Conservation (phyloP, 2,797 vertebrate genomes). For the Amblyopsis hoosieri region DNA sequence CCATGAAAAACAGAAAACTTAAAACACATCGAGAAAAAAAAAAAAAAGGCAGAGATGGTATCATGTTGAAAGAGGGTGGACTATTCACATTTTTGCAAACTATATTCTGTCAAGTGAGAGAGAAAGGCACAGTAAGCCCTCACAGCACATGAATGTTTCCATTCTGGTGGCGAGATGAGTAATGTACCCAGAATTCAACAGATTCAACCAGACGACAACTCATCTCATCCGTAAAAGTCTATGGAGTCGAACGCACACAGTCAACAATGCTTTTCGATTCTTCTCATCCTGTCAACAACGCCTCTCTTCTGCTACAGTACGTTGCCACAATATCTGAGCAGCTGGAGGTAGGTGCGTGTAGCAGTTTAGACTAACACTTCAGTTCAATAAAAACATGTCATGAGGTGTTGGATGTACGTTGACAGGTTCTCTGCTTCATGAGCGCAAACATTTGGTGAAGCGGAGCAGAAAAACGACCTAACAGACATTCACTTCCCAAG, state of each 20-base stretch:
- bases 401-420: constrained; percentile 22
- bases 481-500: constrained; percentile 28
- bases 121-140: too few relatives aligned
- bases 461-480: constrained; percentile 44
- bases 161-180: not conserved
- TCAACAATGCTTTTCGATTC: not conserved
- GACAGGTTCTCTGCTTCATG: constrained; percentile 41
- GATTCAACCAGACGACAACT: constrained; percentile 32
- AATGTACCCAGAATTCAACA: constrained; percentile 35
- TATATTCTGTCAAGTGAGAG: too few relatives aligned
- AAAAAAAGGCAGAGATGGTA: too few relatives aligned
- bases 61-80: too few relatives aligned
- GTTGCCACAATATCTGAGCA: constrained; percentile 2
- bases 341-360: not conserved
- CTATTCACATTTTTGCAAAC: too few relatives aligned
- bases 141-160: too few relatives aligned
- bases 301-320: constrained; percentile 2
- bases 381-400: constrained; percentile 32
- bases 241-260: not conserved
- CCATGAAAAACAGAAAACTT: too few relatives aligned
- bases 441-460: constrained; percentile 31
- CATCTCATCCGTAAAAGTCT: constrained; percentile 25
- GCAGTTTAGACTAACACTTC: constrained; percentile 23
- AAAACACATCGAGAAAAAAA: too few relatives aligned
- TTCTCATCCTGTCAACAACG: not conserved